phyloP scores from a whole-genome alignment of 2,888 invertebrate genomes.

The Parthenolecanium corni region DNA sequence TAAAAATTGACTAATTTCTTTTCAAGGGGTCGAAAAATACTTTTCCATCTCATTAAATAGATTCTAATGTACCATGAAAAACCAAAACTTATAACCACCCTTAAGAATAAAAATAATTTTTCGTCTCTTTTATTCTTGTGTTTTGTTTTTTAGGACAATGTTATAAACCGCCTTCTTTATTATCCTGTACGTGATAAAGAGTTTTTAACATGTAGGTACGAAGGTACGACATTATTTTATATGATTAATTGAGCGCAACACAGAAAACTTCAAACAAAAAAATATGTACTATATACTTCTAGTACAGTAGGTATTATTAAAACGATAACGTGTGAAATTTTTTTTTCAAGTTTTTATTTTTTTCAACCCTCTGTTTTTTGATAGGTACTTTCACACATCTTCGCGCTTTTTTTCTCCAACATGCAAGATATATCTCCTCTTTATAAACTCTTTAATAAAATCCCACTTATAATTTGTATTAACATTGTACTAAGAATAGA shows the following conservation, averaged over 20 bases:
- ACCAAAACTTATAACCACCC: no score
- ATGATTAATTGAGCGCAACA: background rate
- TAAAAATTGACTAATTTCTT: no score
- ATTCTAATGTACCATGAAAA: no score
- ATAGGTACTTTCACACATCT: background rate
- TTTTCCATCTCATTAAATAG: no score
- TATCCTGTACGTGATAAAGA: constrained; percentile 15
- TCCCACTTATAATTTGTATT: background rate
- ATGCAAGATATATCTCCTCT: no score
- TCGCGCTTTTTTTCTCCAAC: background rate
- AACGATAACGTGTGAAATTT: constrained; percentile 8
- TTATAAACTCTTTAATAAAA: background rate
- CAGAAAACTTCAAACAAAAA: constrained; percentile 1
- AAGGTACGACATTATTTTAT: background rate
- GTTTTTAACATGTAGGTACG: constrained; percentile 7
- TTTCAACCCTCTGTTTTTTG: background rate
- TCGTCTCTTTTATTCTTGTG: no score
- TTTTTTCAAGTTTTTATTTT: background rate
- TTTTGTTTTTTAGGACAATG: background rate
- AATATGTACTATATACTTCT: no score
- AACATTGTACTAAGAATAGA: background rate
- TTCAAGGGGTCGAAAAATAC: no score
- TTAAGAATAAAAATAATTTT: no score
- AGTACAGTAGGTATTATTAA: background rate
- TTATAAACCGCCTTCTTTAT: background rate